Conservation (phyloP, 1,140 invertebrate genomes). For the Drosophila bocqueti region DNA sequence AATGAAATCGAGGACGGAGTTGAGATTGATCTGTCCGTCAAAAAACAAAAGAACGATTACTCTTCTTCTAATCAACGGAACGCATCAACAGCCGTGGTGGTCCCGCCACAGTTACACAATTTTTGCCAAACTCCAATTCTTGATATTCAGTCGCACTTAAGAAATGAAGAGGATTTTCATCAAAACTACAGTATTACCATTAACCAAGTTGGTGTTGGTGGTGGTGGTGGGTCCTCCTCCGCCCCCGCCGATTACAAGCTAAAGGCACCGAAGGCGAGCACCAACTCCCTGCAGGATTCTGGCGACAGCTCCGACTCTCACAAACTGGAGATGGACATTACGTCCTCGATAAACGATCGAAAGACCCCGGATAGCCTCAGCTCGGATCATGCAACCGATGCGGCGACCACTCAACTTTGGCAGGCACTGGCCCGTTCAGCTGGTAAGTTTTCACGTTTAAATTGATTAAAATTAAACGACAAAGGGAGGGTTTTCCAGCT, state of each 20-base stretch:
- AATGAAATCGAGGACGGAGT: slow-evolving; percentile 67
- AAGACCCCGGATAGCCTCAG: slow-evolving; percentile 86
- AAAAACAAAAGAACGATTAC: slow-evolving; percentile 71
- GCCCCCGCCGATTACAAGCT: slow-evolving; percentile 41
- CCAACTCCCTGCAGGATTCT: slow-evolving; percentile 57
- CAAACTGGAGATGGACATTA: slow-evolving; percentile 82
- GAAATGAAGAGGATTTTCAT: slow-evolving; percentile 52
- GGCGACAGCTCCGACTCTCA: slow-evolving; percentile 81
- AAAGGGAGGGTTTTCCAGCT: neutral
- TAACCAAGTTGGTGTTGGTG: slow-evolving; percentile 46
- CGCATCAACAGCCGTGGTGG: slow-evolving; percentile 14
- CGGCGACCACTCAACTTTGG: slow-evolving; percentile 87
- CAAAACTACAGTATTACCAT: slow-evolving; percentile 74
- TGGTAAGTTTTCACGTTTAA: slow-evolving; percentile 76
- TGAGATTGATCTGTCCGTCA: slow-evolving; percentile 83
- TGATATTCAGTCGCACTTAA: slow-evolving; percentile 57
- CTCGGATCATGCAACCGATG: slow-evolving; percentile 86
- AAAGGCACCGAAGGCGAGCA: slow-evolving; percentile 46
- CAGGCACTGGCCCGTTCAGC: slow-evolving; percentile 86
- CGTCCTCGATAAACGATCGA: slow-evolving; percentile 68
- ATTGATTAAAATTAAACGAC: neutral
- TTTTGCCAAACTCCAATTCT: slow-evolving; percentile 63
- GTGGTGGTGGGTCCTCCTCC: slow-evolving; percentile 23
- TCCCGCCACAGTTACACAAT: slow-evolving; percentile 34
- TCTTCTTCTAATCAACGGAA: slow-evolving; percentile 51